Evolutionary conservation across 2,113 vertebrate species (phyloP).

Genomic region (Tor tambroides): DNA sequence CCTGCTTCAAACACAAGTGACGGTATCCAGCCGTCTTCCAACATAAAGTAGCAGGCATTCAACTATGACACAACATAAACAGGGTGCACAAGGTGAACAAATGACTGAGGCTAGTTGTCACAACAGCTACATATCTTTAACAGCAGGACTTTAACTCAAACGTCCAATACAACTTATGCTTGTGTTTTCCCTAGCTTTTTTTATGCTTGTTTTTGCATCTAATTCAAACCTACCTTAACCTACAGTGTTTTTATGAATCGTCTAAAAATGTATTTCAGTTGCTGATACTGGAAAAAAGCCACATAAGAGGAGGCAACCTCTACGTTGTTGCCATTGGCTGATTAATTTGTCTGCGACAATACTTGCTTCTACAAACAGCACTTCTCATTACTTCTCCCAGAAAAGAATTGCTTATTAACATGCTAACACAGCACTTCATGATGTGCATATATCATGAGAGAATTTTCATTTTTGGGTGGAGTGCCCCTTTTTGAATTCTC

Average conservation of each 20-base stretch:
- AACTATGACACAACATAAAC: constrained; percentile 46
- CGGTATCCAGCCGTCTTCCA: constrained; percentile 73
- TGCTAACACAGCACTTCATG: too few relatives aligned
- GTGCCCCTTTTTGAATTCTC: not conserved
- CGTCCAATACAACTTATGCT: not conserved
- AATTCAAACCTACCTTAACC: not conserved
- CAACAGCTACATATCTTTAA: not conserved
- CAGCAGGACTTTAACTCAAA: not conserved
- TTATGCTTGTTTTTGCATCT: not conserved
- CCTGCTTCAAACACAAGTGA: constrained; percentile 76
- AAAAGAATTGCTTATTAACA: too few relatives aligned
- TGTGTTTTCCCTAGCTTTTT: not conserved
- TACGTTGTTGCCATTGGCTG: not conserved
- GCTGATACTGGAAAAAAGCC: not conserved
- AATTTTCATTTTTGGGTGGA: not conserved
- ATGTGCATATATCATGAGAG: not conserved
- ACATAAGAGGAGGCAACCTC: not conserved
- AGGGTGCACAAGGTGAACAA: not conserved
- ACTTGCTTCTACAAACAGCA: not conserved
- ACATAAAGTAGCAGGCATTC: constrained; percentile 74
- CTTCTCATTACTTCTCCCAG: not conserved
- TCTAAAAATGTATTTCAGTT: not conserved
- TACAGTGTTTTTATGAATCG: not conserved
- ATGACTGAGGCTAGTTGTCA: not conserved
- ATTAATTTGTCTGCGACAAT: not conserved